phyloP scores from a whole-genome alignment of 1,140 invertebrate species.

The Panonychus citri region DNA sequence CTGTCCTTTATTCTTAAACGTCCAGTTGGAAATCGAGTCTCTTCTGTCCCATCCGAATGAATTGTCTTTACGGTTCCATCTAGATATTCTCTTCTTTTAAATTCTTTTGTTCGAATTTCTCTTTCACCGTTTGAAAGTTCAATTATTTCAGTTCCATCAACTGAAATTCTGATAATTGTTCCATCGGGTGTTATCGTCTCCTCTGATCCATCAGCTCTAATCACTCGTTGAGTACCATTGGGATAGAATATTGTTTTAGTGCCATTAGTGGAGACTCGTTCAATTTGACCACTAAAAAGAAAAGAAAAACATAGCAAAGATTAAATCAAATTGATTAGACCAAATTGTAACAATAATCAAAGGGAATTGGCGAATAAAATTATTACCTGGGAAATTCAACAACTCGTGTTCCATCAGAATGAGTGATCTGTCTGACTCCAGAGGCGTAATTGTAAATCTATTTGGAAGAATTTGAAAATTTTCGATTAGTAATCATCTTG shows the following conservation, averaged over 20 bases:
- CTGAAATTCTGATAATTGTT: constrained; percentile 34
- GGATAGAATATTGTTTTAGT: constrained; percentile 53
- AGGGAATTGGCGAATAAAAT: constrained; percentile 11
- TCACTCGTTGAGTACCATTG: constrained; percentile 35
- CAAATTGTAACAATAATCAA: neutral
- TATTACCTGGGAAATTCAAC: constrained; percentile 63
- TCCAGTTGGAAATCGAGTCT: constrained; percentile 69
- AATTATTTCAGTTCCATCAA: constrained; percentile 39
- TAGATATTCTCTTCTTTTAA: constrained; percentile 68
- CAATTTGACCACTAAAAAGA: constrained; percentile 46
- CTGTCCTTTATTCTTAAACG: constrained; percentile 61
- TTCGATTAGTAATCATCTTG: neutral
- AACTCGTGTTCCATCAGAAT: constrained; percentile 56
- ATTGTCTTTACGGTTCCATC: constrained; percentile 74
- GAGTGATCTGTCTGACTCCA: constrained; percentile 60
- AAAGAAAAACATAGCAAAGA: neutral
- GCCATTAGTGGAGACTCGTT: constrained; percentile 54
- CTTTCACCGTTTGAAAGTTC: constrained; percentile 58
- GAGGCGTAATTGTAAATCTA: constrained; percentile 65
- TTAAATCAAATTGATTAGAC: constrained; percentile 7
- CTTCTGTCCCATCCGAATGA: constrained; percentile 59
- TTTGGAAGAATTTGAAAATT: constrained; percentile 15
- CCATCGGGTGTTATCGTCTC: constrained; percentile 48
- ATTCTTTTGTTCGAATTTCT: constrained; percentile 58
- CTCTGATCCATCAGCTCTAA: constrained; percentile 41